Conservation (phyloP, 1,140 invertebrate genomes). For the Sesamia nonagrioides region DNA sequence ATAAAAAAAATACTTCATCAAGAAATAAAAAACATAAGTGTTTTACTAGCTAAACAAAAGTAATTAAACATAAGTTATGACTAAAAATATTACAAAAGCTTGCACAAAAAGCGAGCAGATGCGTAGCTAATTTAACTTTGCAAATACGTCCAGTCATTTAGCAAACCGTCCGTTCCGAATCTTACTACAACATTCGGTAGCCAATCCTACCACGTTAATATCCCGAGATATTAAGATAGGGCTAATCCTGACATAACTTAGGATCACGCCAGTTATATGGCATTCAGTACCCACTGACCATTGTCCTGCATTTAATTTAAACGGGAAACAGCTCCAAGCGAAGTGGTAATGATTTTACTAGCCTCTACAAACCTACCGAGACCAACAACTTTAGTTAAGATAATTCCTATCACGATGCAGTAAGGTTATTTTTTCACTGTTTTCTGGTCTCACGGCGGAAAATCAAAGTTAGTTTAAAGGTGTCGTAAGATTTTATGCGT, state of each 20-base stretch:
- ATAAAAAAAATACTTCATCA: too few relatives aligned
- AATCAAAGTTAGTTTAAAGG: slow-evolving; percentile 60
- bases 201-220: slow-evolving; percentile 69
- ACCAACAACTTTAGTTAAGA: neutral
- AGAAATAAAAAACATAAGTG: too few relatives aligned
- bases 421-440: slow-evolving; percentile 56
- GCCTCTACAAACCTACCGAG: slow-evolving; percentile 59
- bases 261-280: slow-evolving; percentile 77
- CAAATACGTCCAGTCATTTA: neutral
- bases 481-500: slow-evolving; percentile 85
- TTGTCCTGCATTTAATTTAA: slow-evolving; percentile 86
- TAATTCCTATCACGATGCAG: slow-evolving; percentile 20
- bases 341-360: slow-evolving; percentile 82
- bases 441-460: slow-evolving; percentile 11
- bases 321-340: slow-evolving; percentile 67
- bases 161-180: neutral
- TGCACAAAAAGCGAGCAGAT: too few relatives aligned
- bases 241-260: slow-evolving; percentile 87
- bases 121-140: neutral
- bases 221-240: slow-evolving; percentile 82
- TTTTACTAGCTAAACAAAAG: too few relatives aligned
- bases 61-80: too few relatives aligned
- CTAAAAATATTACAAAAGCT: too few relatives aligned
- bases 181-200: slow-evolving; percentile 2
- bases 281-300: slow-evolving; percentile 77